Evolutionary conservation across 1,140 invertebrate genomes (phyloP), one percentile per base, ranked within the genome.

Genomic region (Drosophila micromelanica): DNA sequence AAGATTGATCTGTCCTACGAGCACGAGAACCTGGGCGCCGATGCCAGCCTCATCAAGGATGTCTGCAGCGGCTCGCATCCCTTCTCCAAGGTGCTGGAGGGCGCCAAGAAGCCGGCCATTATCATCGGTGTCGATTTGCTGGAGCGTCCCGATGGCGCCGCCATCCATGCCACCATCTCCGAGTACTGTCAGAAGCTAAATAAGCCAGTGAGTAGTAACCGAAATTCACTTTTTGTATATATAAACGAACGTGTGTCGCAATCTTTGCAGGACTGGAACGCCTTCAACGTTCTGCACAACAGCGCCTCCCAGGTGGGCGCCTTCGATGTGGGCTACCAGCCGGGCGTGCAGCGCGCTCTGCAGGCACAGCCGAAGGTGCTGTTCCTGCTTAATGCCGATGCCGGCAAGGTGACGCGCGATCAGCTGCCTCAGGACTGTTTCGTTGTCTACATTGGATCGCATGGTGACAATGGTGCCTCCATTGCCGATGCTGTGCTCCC

Each of bases 381-480:
- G 11, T 98, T 96, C 92, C 93, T 99, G 45, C 93, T 99, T 54
- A 98, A 98, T 35, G 98, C 98, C 59, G 99, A 99, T 92, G 97
- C 97, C 79, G 94, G 95, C 1, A 94, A 95, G 30, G 94, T 99
- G 59, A 95, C 94, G 0, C 94, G 95, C 73, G 94, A 95, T 51
- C 95, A 98, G 85, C 93, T 99, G 60, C 95, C 97, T 12, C 93
- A 95, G 55, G 96, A 98, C 90, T 95, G 96, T 72, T 96, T 97
- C 75, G 95, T 99, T 57, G 96, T 99, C 79, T 99, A 99, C 92
- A 97, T 98, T 94, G 98, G 98, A 56, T 98, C 98, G 93, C 98
- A 99, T 93, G 99, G 99, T 56, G 99, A 99, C 92, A 93, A 93
- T 71, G 98, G 98, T 71, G 99, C 99, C 9, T 92, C 95, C 55